Conservation (phyloP, 2,888 invertebrate species). For the Zeuzera pyrina region DNA sequence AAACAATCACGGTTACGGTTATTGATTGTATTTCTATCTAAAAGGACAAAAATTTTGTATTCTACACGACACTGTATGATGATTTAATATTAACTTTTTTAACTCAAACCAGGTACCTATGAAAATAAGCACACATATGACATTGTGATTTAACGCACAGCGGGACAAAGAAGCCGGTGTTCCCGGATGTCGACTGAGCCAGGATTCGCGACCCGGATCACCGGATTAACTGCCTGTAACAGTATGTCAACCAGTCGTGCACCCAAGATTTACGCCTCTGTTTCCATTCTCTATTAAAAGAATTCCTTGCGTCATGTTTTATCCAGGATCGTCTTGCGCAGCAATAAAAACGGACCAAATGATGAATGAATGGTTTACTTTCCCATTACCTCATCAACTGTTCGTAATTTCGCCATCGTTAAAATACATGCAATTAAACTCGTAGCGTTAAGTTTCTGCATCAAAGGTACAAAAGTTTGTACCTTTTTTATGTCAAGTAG, state of each 20-base stretch:
- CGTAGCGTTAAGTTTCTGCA: background rate
- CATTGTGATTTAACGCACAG: constrained; percentile 37
- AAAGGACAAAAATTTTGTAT: no score
- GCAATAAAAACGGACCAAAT: constrained; percentile 1
- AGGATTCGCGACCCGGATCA: constrained; percentile 52
- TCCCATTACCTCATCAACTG: no score
- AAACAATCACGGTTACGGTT: no score
- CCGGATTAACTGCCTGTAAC: constrained; percentile 65
- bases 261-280: constrained; percentile 56
- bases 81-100: no score
- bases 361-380: background rate
- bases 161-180: constrained; percentile 38
- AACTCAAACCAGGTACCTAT: no score
- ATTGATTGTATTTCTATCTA: no score
- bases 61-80: no score
- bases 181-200: constrained; percentile 43
- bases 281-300: constrained; percentile 45
- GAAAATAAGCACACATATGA: constrained; percentile 31
- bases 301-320: constrained; percentile 13
- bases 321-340: background rate
- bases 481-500: background rate
- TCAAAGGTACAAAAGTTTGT: background rate
- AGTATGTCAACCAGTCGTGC: constrained; percentile 53
- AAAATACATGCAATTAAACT: background rate
- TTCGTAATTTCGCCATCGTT: no score